phyloP scores from a whole-genome alignment of 2,113 vertebrate genomes.

The Pungitius pungitius region DNA sequence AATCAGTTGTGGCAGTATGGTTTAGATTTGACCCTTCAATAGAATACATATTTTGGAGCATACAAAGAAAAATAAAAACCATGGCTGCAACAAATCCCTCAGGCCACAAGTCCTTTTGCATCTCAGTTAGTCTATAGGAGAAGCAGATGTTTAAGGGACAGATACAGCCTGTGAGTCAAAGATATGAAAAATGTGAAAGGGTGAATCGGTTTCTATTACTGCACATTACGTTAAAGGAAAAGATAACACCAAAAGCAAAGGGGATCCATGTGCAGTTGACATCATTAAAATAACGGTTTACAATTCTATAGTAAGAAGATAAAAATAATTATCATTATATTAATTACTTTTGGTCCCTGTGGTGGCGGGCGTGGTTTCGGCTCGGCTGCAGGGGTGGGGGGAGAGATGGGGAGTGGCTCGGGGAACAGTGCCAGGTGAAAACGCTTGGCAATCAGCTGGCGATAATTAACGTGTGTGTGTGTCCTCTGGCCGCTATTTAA shows the following conservation, averaged over 20 bases:
- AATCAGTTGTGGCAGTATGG: constrained; percentile 65
- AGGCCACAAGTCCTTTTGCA: constrained; percentile 22
- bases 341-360: too few species aligned
- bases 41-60: constrained; percentile 40
- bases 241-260: neutral
- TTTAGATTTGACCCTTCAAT: constrained; percentile 60
- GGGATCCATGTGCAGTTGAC: neutral
- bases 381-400: too few species aligned
- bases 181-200: neutral
- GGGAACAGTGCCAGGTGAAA: too few species aligned
- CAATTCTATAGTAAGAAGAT: neutral
- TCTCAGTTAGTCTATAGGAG: neutral
- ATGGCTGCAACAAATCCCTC: constrained; percentile 55
- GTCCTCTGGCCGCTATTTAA: too few species aligned
- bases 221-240: neutral
- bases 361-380: too few species aligned
- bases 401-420: too few species aligned
- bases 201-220: constrained; percentile 1
- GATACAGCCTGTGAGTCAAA: constrained; percentile 2
- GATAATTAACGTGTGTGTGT: too few species aligned
- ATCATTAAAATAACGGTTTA: neutral
- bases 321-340: neutral
- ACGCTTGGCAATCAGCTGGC: too few species aligned
- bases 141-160: neutral
- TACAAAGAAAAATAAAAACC: constrained; percentile 45